Percentiles rank a stretch among this genome's conserved stretches.
phyloP scores from a whole-genome alignment of 2,888 invertebrate genomes.

The Periphyllus acericola region DNA sequence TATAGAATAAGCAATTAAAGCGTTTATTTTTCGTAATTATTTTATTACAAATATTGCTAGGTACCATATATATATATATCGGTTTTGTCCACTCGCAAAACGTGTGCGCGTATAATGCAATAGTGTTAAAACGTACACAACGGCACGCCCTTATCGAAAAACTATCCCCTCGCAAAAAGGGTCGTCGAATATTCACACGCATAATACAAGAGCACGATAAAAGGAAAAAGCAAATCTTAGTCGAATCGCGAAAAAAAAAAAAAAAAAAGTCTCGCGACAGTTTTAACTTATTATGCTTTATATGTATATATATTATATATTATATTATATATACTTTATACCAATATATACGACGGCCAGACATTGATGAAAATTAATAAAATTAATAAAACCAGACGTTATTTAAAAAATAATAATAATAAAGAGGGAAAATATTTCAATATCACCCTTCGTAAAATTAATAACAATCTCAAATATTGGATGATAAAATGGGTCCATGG shows the following conservation, averaged over 20 bases:
- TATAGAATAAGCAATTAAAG: not conserved
- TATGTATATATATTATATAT: too few species aligned
- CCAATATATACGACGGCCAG: not conserved
- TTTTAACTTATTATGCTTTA: too few species aligned
- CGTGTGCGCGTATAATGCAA: not conserved
- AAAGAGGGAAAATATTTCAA: not conserved
- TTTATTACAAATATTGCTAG: not conserved
- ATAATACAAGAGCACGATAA: not conserved
- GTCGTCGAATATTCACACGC: not conserved
- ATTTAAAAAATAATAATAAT: conserved; percentile 12
- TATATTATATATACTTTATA: too few species aligned
- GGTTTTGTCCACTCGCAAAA: not conserved
- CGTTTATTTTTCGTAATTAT: conserved; percentile 7
- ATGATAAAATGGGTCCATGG: not conserved
- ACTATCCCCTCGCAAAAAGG: conserved; percentile 10
- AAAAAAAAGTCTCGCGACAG: not conserved
- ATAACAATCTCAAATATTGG: conserved; percentile 32
- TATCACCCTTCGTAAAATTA: conserved; percentile 17
- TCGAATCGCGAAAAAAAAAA: not conserved
- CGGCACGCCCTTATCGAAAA: conserved; percentile 28
- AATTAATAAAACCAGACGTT: conserved; percentile 13
- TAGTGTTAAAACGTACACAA: conserved; percentile 14
- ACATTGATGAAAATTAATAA: conserved; percentile 38
- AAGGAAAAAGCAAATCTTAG: conserved; percentile 24
- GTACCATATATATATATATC: too few species aligned